These are phyloP conservation scores for Drosophila ustulata DNA, from an alignment of 2,888 invertebrate species.

Conservation along the genomic window DNA sequence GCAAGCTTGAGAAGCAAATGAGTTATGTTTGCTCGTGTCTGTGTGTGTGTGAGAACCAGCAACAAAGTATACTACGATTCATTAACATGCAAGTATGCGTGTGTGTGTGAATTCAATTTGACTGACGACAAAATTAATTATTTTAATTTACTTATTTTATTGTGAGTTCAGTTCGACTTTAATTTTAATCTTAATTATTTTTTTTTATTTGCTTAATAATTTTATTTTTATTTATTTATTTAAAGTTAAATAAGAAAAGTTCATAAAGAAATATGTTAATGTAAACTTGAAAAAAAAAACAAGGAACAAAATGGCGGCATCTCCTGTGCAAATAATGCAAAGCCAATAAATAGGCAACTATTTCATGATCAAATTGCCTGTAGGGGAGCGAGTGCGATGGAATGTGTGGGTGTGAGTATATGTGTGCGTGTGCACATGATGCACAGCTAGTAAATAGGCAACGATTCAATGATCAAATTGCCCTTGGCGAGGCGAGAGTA, in stretches of 20 bases:
- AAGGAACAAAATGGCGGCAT: neutral
- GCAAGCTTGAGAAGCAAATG: slow-evolving; percentile 3
- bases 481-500: neutral
- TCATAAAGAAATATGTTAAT: slow-evolving; percentile 1
- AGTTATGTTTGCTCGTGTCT: neutral
- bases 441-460: slow-evolving; percentile 14
- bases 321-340: neutral
- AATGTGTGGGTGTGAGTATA: neutral
- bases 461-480: slow-evolving; percentile 9
- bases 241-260: neutral
- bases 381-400: neutral
- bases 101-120: neutral
- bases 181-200: no score
- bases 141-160: no score
- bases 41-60: slow-evolving; percentile 3
- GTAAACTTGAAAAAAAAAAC: neutral
- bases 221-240: neutral
- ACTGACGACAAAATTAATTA: neutral
- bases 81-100: neutral
- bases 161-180: no score
- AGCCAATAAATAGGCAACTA: slow-evolving; percentile 12
- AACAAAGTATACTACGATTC: slow-evolving; percentile 28
- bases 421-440: neutral
- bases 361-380: slow-evolving; percentile 6
- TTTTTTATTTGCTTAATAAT: no score